Base-by-base conservation (phyloP, 2,888 invertebrate species). In the Lycocerus yunnanus region DNA sequence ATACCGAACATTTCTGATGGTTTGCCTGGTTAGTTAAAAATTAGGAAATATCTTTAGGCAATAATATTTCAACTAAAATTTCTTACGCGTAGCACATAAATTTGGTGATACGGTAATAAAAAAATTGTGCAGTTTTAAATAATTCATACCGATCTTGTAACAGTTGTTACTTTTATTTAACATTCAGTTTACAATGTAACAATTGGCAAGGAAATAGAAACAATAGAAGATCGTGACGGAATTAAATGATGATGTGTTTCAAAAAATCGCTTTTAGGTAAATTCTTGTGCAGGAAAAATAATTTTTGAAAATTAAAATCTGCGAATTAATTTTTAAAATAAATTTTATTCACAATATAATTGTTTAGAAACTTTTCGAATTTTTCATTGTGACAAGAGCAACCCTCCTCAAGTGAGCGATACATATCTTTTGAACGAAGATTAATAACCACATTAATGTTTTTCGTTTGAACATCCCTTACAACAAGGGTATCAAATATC, bases 371-470 rank as follows among this genome's bases (percentile, higher is more conserved):
- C 43, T n/a, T 43, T 43, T 43, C n/a, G n/a, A 63, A 18, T 15
- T 63, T 63, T 63, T 63, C 61, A 63, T 63, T 18, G 20, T 63
- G 61, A 63, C 61, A 63, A 63, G 3, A 63, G 16, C 20, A 63
- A 63, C 61, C 61, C 61, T 63, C 61, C n/a, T 63, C 61, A 63
- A 63, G 61, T 63, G 61, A n/a, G n/a, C 16, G 61, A 27, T 27
- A 66, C 18, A n/a, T 72, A 72, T 72, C 72, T 58, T 70, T 24
- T 58, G 69, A 68, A 77, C 77, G 73, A 71, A 73, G 69, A 71
- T 73, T 73, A 76, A 76, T 76, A 74, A 74, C 73, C 71, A 66
- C 69, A 74, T 76, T 73, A 76, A 73, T 76, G 73, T 71, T 74
- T 15, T 61, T 71, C 71, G 69, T 69, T 71, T 73, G 73, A 68